Evolutionary conservation across 2,888 invertebrate genomes (phyloP).

Genomic region (Cheiracanthium punctorium): DNA sequence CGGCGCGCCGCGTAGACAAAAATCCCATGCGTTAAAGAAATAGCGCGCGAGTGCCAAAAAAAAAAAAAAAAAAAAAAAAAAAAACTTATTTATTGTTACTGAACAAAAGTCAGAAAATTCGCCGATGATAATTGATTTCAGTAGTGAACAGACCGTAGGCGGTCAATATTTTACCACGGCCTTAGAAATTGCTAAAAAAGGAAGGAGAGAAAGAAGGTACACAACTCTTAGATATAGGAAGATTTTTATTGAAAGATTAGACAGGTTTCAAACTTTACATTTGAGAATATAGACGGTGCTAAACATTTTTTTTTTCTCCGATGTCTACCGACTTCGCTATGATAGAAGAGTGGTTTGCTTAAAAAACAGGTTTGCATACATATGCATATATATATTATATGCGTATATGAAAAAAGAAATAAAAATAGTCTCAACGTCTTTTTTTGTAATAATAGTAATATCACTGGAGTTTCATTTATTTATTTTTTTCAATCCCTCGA

Average conservation of each 20-base stretch:
- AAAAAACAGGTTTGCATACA: neutral
- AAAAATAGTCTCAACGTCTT: neutral
- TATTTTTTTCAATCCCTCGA: neutral
- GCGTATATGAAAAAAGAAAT: neutral
- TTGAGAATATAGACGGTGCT: conserved; percentile 27
- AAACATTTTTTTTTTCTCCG: neutral
- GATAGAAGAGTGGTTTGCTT: neutral
- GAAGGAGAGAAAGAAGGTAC: too few species aligned
- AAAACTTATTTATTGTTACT: too few species aligned
- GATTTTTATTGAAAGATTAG: conserved; percentile 35
- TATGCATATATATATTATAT: neutral
- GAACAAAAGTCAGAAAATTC: too few species aligned
- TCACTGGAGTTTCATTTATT: too few species aligned
- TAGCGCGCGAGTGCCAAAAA: too few species aligned
- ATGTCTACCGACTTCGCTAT: neutral
- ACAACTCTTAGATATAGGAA: conserved; percentile 27
- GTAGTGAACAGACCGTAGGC: too few species aligned
- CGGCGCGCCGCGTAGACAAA: too few species aligned
- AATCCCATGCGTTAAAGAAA: too few species aligned
- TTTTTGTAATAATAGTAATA: neutral
- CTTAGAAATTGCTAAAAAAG: too few species aligned
- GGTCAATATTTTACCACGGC: too few species aligned
- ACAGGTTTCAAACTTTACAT: conserved; percentile 12
- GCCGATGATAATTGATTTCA: too few species aligned
- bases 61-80: too few species aligned